phyloP scores from a whole-genome alignment of 2,888 invertebrate species.

The Agonopterix alstromeriana region DNA sequence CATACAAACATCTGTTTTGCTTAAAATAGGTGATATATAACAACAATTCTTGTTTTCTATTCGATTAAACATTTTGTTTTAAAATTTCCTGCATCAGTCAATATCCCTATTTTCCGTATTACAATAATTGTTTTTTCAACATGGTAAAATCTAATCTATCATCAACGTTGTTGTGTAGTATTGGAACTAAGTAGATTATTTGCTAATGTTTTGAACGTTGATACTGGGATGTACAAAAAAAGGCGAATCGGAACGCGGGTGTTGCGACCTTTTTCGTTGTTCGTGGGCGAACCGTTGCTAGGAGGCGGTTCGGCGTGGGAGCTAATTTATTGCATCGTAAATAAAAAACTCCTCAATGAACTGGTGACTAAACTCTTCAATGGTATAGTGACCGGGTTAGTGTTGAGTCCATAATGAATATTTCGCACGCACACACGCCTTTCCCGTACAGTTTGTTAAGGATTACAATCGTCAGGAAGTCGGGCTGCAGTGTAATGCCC shows the following conservation, averaged over 20 bases:
- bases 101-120: no score
- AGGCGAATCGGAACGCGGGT: not conserved
- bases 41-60: no score
- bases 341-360: conserved; percentile 43
- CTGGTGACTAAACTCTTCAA: conserved; percentile 28
- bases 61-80: no score
- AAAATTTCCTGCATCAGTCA: no score
- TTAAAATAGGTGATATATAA: no score
- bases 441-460: not conserved
- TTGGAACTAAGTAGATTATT: no score
- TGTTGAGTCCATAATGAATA: conserved; percentile 14
- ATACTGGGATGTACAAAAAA: not conserved
- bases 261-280: conserved; percentile 34
- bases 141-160: no score
- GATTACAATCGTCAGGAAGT: conserved; percentile 5
- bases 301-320: conserved; percentile 37
- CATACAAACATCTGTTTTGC: no score
- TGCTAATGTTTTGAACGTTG: no score
- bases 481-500: conserved; percentile 1
- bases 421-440: conserved; percentile 6
- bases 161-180: no score
- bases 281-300: conserved; percentile 35
- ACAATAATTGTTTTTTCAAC: no score
- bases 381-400: conserved; percentile 33
- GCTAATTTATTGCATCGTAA: conserved; percentile 44